phyloP scores from a whole-genome alignment of 2,888 invertebrate genomes.

The Synergus japonicus region DNA sequence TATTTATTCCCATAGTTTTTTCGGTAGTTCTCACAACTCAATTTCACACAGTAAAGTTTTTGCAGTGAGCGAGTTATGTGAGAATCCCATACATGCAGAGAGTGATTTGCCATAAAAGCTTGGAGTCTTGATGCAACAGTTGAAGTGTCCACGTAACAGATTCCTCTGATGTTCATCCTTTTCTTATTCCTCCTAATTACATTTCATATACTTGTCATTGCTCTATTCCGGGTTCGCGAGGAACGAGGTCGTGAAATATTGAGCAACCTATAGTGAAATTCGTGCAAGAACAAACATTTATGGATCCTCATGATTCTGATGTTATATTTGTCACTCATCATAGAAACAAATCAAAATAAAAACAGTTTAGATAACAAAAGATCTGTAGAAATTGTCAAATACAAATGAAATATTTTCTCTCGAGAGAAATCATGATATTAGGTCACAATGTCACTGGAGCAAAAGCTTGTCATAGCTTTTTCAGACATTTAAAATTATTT shows the following conservation, averaged over 20 bases:
- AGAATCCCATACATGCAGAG: conserved; percentile 7
- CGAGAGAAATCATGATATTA: background rate
- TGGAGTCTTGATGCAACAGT: conserved; percentile 8
- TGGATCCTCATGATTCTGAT: background rate
- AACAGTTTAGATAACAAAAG: too few relatives aligned
- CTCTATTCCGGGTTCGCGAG: conserved; percentile 50
- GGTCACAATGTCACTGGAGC: background rate
- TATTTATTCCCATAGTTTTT: background rate
- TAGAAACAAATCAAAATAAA: too few relatives aligned
- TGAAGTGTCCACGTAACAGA: conserved; percentile 12
- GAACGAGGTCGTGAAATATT: conserved; percentile 49
- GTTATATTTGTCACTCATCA: background rate
- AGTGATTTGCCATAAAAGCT: conserved; percentile 6
- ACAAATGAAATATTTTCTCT: background rate
- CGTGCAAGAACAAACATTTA: conserved; percentile 11
- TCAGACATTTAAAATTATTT: background rate
- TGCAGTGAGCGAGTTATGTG: background rate
- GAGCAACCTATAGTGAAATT: conserved; percentile 46
- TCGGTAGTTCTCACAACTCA: conserved; percentile 6
- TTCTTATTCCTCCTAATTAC: conserved; percentile 50
- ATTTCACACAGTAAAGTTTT: conserved; percentile 17
- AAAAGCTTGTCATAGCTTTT: background rate
- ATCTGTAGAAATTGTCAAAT: too few relatives aligned
- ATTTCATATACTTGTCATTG: conserved; percentile 42
- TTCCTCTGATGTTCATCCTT: conserved; percentile 28